Evolutionary conservation across 2,888 invertebrate species (phyloP).

Genomic region (Lithophane socia): DNA sequence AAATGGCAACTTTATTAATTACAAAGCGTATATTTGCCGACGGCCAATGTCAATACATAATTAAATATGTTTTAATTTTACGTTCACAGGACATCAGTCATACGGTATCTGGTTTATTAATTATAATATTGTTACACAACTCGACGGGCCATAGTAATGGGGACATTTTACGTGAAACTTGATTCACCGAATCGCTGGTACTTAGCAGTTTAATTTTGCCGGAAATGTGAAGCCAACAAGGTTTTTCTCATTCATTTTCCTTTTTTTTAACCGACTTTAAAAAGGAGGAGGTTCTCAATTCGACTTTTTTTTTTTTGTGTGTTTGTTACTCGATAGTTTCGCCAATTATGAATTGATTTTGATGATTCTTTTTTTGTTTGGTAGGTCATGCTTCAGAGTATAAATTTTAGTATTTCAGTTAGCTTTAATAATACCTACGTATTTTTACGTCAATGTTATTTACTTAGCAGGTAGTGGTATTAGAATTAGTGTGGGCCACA

Average conservation of each 20-base stretch:
- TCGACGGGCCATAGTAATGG: conserved; percentile 14
- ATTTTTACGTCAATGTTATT: no score
- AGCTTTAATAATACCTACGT: no score
- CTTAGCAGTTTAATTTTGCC: conserved; percentile 13
- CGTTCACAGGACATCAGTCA: conserved; percentile 52
- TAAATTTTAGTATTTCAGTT: no score
- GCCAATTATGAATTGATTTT: no score
- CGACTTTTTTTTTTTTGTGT: no score
- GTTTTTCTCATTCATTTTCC: neutral
- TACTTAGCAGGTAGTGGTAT: no score
- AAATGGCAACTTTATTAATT: conserved; percentile 59
- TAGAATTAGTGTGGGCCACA: no score
- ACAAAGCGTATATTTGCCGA: conserved; percentile 53
- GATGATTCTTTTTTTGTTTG: no score
- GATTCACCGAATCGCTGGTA: conserved; percentile 18
- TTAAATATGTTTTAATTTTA: conserved; percentile 62
- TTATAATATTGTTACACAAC: conserved; percentile 41
- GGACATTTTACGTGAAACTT: conserved; percentile 28
- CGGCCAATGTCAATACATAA: conserved; percentile 56
- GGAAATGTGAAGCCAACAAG: neutral
- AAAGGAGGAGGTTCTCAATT: no score
- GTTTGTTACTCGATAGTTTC: no score
- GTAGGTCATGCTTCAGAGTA: no score
- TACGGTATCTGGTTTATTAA: conserved; percentile 53
- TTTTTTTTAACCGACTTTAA: no score